Base-by-base conservation (phyloP, 2,888 invertebrate species). In the Acanthosepion pharaonis region DNA sequence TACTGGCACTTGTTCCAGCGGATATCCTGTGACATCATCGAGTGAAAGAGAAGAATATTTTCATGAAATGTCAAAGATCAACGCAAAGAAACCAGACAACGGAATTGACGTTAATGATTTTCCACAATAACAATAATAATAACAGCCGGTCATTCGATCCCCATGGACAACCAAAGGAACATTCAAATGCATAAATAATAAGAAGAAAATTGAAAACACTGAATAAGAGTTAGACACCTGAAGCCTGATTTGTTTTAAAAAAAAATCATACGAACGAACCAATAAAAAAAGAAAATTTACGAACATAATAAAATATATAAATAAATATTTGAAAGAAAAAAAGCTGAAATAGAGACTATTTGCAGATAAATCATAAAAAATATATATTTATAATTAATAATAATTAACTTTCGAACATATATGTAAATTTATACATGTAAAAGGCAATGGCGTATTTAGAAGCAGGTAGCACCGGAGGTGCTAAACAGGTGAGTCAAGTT, bases 371-470 rank as follows among this genome's bases (percentile, higher is more conserved):
- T 33, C 11, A n/a, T n/a, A 55, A 59, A 59, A 55, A n/a, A 42
- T 91, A 92, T 15, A 49, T 20, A 49, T 92, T 48, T 49, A 49
- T 92, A 49, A 49, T 92, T 92, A 92, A 92, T 25, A 25, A 49
- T 42, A 49, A 92, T 92, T 28, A 49, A 92, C 23, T 42, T 28
- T 18, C 42, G 20, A 9, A 92, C 8, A 92, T 92, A 92, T 92
- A 92, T 92, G n/a, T 92, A 92, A 28, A 92, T 92, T 23, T 48
- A 92, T 92, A 92, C n/a, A 42, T 42, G n/a, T 48, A 20, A 42
- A 33, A 92, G 28, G 92, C 92, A 92, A 92, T 92, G 48, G 51
- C 51, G 51, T 48, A 25, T 92, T 92, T 92, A 15, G 51, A 78
- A 78, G 78, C 78, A 33, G 78, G 78, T 78, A 78, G 33, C 33